Base-by-base conservation (phyloP, 2,888 invertebrate species). In the Lithosia quadra region DNA sequence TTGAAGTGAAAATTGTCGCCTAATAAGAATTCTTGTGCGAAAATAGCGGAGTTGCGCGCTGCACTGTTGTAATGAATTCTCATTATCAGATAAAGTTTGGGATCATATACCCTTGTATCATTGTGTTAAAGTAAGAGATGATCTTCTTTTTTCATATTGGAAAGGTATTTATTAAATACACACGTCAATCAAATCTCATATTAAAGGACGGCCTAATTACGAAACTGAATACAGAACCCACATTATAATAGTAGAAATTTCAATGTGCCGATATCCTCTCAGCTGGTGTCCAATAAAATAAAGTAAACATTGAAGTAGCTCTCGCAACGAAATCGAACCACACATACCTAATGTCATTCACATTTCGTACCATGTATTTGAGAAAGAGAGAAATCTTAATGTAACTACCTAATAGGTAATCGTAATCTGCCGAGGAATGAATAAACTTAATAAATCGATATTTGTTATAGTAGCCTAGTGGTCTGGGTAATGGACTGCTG, bases 1-100 rank as follows among this genome's bases (percentile, higher is more conserved):
- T 68, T 33, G 36, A 77, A 74, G 80, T 76, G 80, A 80, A 81
- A 81, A 77, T 77, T 73, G 68, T 64, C 55, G 28, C 60, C 65
- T 75, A 77, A 72, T 75, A 72, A 65, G 43, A 74, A 81, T 78
- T 77, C 79, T 68, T 65, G 62, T 67, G 68, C 72, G 74, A 61
- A 68, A 22, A 74, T 72, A 68, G 28, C 68, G 67, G 55, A 74
- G 69, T 65, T 63, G 59, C 69, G 24, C 18, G n/a, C n/a, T 15
- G 22, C 39, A 62, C 63, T 33, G 69, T 59, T 36, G 65, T 68
- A 28, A 24, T 75, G 77, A 73, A 77, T 79, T 68, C 69, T 57
- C 56, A 39, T 56, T 39, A 36, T 71, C 64, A 43, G 65, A 58
- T 24, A 34, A 43, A 34, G 49, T 53, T 61, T 43, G 8, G 36